Base-by-base conservation (phyloP, 1,140 invertebrate species). In the Macrosteles quadrilineatus region DNA sequence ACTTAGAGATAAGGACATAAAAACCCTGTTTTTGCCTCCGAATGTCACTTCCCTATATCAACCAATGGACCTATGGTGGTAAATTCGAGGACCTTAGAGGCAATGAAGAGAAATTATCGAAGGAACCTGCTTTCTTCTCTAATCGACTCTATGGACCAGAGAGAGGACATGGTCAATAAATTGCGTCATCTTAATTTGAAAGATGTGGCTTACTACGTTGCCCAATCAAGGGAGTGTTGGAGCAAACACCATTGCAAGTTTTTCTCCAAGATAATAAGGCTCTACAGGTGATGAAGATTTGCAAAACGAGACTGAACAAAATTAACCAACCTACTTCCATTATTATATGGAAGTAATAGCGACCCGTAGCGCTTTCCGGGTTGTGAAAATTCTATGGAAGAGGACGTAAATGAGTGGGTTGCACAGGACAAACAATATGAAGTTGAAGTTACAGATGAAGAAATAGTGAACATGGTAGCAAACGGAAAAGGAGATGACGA, bases 1-100 rank as follows among this genome's bases (percentile, higher is more conserved):
- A n/a, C 50, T 73, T 1, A 32, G 6, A 29, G 31, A 32, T 25
- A 53, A 62, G 0, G 40, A 72, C 23, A 70, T 73, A 12, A 69
- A 27, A 36, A 57, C 64, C 19, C 30, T 30, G 31, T 73, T 74
- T 72, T 70, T 76, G n/a, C n/a, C n/a, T n/a, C n/a, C n/a, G n/a
- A n/a, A n/a, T n/a, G n/a, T n/a, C n/a, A n/a, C n/a, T n/a, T 71
- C 72, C 57, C 70, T 69, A 32, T 69, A 23, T 63, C 57, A 72
- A 47, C 68, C 57, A 14, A 53, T 65, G 71, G 67, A 74, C n/a
- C n/a, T n/a, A n/a, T n/a, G n/a, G n/a, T n/a, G n/a, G n/a, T n/a
- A n/a, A n/a, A n/a, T n/a, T 53, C 67, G 73, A 29, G 70, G 53
- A 23, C 50, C 53, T 53, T 50, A 21, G 27, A 73, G 57, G 55